Percentiles rank a stretch among this genome's conserved stretches.
phyloP scores from a whole-genome alignment of 2,797 vertebrate species.

The Pampus argenteus region DNA sequence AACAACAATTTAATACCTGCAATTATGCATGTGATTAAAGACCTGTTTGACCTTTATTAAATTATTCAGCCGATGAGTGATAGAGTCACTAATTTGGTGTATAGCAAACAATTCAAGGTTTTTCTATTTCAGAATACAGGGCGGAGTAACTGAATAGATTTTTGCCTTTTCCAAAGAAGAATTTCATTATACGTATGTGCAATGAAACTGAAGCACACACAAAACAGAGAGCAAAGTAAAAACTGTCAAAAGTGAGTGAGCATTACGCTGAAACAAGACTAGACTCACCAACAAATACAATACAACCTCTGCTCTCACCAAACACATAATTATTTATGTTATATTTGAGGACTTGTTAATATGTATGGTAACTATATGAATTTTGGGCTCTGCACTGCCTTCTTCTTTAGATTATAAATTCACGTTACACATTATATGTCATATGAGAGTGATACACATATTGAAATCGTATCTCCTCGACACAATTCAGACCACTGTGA shows the following conservation, averaged over 20 bases:
- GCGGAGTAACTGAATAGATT: not conserved
- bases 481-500: not conserved
- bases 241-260: not conserved
- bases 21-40: not conserved
- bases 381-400: not conserved
- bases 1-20: not conserved
- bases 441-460: not conserved
- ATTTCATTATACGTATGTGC: not conserved
- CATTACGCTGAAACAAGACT: not conserved
- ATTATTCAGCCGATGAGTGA: not conserved
- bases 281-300: not conserved
- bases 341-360: not conserved
- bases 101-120: not conserved
- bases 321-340: no score
- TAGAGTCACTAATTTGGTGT: not conserved
- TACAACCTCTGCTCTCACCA: not conserved
- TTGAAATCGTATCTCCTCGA: not conserved
- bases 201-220: no score
- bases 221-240: not conserved
- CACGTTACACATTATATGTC: not conserved
- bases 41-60: not conserved
- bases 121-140: not conserved
- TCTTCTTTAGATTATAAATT: not conserved
- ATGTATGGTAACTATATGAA: not conserved
- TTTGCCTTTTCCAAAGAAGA: not conserved